Conservation (phyloP, 2,113 vertebrate species). For the Takifugu flavidus region DNA sequence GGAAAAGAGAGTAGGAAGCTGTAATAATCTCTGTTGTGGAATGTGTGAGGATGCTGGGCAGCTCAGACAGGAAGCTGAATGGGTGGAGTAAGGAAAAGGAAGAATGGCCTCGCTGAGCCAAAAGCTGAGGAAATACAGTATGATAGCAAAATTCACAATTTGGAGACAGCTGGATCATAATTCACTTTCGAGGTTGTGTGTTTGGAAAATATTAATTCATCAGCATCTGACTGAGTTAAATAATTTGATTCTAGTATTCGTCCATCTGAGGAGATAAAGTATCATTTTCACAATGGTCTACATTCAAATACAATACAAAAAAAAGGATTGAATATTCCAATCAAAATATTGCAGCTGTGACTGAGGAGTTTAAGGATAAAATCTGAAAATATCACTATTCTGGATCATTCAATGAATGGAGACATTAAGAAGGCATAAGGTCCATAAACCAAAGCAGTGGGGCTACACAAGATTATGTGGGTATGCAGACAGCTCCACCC, state of each 20-base stretch:
- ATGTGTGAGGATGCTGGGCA: conserved; percentile 25
- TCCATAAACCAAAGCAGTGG: too few relatives aligned
- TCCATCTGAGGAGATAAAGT: too few relatives aligned
- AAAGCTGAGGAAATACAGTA: conserved; percentile 9
- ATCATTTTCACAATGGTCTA: too few relatives aligned
- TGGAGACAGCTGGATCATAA: not conserved
- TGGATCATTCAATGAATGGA: too few relatives aligned
- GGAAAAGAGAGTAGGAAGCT: not conserved
- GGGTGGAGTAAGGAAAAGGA: conserved; percentile 40
- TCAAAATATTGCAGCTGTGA: too few relatives aligned
- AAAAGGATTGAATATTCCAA: too few relatives aligned
- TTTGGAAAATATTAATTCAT: not conserved
- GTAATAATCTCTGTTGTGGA: conserved; percentile 32
- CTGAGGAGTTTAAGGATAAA: too few relatives aligned
- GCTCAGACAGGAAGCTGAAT: conserved; percentile 30
- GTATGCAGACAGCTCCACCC: conserved; percentile 30
- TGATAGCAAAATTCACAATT: not conserved
- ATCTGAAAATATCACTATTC: too few relatives aligned
- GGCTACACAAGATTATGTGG: conserved; percentile 9
- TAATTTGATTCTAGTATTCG: too few relatives aligned
- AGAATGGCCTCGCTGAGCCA: conserved; percentile 9
- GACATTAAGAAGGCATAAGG: too few relatives aligned
- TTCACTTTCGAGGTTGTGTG: not conserved
- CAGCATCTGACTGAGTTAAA: too few relatives aligned
- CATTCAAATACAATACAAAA: too few relatives aligned